Base-by-base conservation (phyloP, 2,797 vertebrate species). In the Chrosomus eos region DNA sequence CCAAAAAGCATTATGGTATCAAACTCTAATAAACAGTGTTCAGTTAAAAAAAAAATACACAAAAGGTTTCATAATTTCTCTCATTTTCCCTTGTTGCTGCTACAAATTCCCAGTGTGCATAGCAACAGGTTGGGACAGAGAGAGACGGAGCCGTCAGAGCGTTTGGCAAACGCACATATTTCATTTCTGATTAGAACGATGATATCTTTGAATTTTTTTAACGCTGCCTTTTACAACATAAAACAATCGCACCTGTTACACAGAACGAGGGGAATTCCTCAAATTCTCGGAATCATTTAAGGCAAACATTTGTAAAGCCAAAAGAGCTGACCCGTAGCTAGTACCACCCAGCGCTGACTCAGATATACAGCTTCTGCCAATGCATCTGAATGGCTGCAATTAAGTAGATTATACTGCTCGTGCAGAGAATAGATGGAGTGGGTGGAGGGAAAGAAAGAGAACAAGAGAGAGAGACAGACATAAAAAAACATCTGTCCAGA, bases 91-190 rank as follows among this genome's bases (percentile, higher is more conserved):
- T 68, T 72, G 38, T 66, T 68, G 36, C 23, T 64, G 58, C 43
- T 82, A 51, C 55, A 51, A 77, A 60, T 75, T 71, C 83, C 70
- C 71, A 72, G 51, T 75, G 81, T 53, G 66, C 86, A 78, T 86
- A 86, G 89, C 91, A 91, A 91, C 91, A 91, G 91, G 91, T 91
- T 89, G 87, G 81, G 80, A 71, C 38, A 85, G 66, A 85, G 77
- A 75, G 55, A 84, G 70, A 72, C 38, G 23, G 28, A 4, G 51
- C 48, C 14, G n/a, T 62, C 16, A 76, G 40, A 43, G 66, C 5
- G 5, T 55, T 21, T 9, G 26, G 18, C 40, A 80, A 71, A 80
- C 4, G 3, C 75, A 51, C 43, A 66, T 31, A 75, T 82, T 80
- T 51, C 16, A 28, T n/a, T 55, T 53, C 23, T 51, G 3, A 78